Conservation (phyloP, 2,888 invertebrate species). For the Dione juno region DNA sequence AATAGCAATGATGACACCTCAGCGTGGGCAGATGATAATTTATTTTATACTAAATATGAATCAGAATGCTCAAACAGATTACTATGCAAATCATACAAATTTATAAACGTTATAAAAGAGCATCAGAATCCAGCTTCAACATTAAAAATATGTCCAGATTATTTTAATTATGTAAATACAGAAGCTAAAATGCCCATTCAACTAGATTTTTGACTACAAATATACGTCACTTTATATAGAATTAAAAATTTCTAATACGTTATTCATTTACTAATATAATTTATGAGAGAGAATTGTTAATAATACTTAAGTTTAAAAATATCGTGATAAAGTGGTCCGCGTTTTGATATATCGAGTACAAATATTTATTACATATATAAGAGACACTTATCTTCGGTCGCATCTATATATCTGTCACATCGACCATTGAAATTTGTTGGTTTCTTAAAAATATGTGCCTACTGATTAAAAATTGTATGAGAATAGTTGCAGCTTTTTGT, state of each 20-base stretch:
- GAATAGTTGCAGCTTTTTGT: background rate
- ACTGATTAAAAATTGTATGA: background rate
- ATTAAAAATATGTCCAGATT: constrained; percentile 35
- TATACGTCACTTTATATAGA: constrained; percentile 19
- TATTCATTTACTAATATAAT: constrained; percentile 10
- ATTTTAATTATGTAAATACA: constrained; percentile 44
- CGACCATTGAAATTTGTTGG: constrained; percentile 6
- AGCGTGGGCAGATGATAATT: constrained; percentile 41
- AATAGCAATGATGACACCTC: constrained; percentile 44
- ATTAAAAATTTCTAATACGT: constrained; percentile 16
- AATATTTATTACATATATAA: constrained; percentile 24
- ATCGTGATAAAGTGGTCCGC: constrained; percentile 1
- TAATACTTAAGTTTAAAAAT: constrained; percentile 11
- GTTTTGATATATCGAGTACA: constrained; percentile 23
- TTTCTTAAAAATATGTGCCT: background rate
- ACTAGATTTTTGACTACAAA: constrained; percentile 25
- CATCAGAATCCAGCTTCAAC: constrained; percentile 33
- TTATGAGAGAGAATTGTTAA: constrained; percentile 7
- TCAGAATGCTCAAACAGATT: constrained; percentile 43
- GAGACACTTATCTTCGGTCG: constrained; percentile 19
- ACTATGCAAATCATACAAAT: constrained; percentile 43
- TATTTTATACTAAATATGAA: constrained; percentile 39
- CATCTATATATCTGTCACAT: constrained; percentile 22
- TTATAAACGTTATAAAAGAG: constrained; percentile 43
- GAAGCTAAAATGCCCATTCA: constrained; percentile 34